These are phyloP conservation scores for Theonella swinhoei DNA, from an alignment of 37 sponge, comb jelly and placozoan species.

Conservation along the genomic window DNA sequence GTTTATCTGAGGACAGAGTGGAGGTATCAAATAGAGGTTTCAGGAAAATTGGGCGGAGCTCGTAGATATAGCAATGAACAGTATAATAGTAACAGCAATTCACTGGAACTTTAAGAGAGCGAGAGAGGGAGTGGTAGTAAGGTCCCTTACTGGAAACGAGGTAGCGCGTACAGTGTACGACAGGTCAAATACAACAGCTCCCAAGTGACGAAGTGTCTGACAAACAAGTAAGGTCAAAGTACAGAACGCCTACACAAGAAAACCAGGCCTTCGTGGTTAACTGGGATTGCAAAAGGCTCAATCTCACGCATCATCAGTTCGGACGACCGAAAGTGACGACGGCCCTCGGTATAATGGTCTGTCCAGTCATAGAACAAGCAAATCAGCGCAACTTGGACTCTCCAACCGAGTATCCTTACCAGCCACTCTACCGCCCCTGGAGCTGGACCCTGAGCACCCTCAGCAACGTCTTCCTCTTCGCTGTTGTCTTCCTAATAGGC, in stretches of 20 bases:
- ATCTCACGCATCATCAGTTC: too few relatives aligned
- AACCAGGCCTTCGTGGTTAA: too few relatives aligned
- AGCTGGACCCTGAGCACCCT: conserved; percentile 74
- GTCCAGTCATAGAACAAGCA: conserved; percentile 54
- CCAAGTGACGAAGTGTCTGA: too few relatives aligned
- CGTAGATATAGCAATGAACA: background rate
- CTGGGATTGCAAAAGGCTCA: too few relatives aligned
- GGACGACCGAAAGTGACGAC: too few relatives aligned
- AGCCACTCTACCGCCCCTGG: conserved; percentile 75
- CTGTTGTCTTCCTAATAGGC: conserved; percentile 20
- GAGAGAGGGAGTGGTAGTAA: background rate
- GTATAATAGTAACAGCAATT: background rate
- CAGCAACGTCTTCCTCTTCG: conserved; percentile 54
- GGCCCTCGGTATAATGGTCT: conserved; percentile 63
- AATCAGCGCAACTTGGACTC: background rate
- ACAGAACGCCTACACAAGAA: too few relatives aligned
- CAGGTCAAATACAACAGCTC: too few relatives aligned
- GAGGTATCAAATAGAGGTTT: too few relatives aligned
- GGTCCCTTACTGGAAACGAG: too few relatives aligned
- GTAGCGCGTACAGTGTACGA: too few relatives aligned
- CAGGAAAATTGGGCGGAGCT: too few relatives aligned
- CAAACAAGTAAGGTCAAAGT: background rate
- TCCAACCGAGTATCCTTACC: conserved; percentile 51
- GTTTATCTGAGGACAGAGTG: too few relatives aligned
- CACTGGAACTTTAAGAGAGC: background rate